Evolutionary conservation across 2,113 vertebrate species (phyloP), one percentile per base, ranked within the genome.

Genomic region (Chionomys nivalis): DNA sequence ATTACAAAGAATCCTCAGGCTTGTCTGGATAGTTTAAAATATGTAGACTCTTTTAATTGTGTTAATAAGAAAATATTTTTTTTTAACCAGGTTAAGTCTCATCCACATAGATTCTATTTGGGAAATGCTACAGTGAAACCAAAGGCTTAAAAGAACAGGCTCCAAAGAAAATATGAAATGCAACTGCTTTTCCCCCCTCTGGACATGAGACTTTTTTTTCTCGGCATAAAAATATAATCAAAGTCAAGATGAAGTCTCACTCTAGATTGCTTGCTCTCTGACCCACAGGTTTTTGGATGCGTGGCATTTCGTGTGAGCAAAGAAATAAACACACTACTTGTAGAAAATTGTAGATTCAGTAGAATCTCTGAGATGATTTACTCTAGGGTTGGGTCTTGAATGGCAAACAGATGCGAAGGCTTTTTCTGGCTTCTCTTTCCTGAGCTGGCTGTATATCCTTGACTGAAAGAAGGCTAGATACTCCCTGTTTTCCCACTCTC

Each of bases 281-380:
- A 91, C 95, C 90, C 95, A 94, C 52, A 68, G 65, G 82, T 96
- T 98, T 98, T 95, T 94, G 89, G 73, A 97, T 96, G 65, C 7
- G 0, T 97, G 95, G 90, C 94, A 96, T 97, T 97, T 97, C 90
- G 2, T 96, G 96, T 97, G 94, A 97, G 88, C 94, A 96, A 96
- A 93, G 96, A 97, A 97, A 92, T 97, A 98, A 97, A 97, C 96
- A 96, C 61, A 87, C 49, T 83, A 83, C 78, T 97, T 95, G 89
- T 97, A 96, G 82, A 93, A 94, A 96, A 91, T 87, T 94, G 95
- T 97, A 96, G 94, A 94, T 89, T 95, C 88, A 85, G 91, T 97
- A 91, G 94, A 95, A 94, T 96, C 94, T 72, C 87, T 85, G 90
- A 92, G 92, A 96, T 96, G 97, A 97, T 97, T 98, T 96, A 93